These are phyloP conservation scores for Menidia beryllina DNA, from an alignment of 2,113 vertebrate species.

Conservation along the genomic window DNA sequence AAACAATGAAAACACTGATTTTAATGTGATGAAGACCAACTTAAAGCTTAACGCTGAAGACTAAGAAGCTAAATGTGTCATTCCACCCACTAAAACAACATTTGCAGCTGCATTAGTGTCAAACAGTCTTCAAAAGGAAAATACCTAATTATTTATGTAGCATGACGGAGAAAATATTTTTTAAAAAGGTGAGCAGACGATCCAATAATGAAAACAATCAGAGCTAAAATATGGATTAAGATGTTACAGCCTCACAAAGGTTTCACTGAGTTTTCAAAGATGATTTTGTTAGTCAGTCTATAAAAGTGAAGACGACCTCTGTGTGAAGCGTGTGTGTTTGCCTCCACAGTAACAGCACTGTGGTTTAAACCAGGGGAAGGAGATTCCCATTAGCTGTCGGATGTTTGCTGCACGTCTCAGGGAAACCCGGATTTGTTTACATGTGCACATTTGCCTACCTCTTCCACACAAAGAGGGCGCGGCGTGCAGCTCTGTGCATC, in stretches of 20 bases:
- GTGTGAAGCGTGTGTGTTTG: background rate
- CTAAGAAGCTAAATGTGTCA: no score
- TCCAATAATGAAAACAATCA: no score
- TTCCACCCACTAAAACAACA: no score
- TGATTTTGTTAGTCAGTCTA: background rate
- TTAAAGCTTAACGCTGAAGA: no score
- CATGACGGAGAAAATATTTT: background rate
- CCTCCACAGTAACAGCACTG: background rate
- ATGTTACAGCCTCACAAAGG: background rate
- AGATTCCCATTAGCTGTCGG: slow-evolving; percentile 3
- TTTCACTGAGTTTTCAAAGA: background rate
- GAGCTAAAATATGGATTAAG: no score
- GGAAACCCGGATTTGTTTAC: slow-evolving; percentile 31
- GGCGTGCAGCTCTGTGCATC: slow-evolving; percentile 18
- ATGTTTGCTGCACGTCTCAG: background rate
- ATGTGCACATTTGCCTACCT: slow-evolving; percentile 75
- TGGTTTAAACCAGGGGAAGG: background rate
- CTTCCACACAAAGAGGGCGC: slow-evolving; percentile 66
- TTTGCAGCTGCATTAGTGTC: background rate
- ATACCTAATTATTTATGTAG: background rate
- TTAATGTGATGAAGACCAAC: no score
- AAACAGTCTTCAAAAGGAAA: background rate
- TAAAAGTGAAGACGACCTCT: background rate
- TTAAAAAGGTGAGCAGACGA: no score
- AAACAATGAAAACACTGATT: no score